Evolutionary conservation across 2,113 vertebrate genomes (phyloP).

Genomic region (Mirounga angustirostris): DNA sequence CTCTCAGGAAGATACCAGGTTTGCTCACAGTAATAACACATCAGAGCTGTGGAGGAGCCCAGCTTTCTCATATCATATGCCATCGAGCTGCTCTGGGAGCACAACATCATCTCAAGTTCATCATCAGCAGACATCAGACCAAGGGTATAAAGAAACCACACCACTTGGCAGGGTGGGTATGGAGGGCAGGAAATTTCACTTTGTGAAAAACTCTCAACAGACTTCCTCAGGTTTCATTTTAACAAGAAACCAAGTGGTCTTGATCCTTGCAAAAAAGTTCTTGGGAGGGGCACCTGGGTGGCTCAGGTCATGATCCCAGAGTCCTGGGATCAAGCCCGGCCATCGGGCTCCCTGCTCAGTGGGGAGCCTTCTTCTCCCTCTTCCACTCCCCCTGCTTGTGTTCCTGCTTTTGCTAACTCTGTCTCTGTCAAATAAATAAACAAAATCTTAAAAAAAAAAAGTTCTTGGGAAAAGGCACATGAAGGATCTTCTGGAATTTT

Average conservation of each 20-base stretch:
- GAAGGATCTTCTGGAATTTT: slow-evolving; percentile 10
- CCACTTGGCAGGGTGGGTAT: not conserved
- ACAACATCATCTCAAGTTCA: not conserved
- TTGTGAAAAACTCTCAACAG: not conserved
- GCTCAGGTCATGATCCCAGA: too few relatives aligned
- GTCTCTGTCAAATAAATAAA: too few relatives aligned
- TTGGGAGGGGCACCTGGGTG: not conserved
- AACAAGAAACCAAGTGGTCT: not conserved
- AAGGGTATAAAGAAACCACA: not conserved
- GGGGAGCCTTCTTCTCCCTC: too few relatives aligned
- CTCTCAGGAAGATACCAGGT: not conserved
- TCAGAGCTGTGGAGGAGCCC: not conserved
- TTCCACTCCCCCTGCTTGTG: too few relatives aligned
- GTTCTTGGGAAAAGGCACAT: not conserved
- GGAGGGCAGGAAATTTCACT: not conserved
- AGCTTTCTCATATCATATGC: not conserved
- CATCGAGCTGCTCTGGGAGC: too few relatives aligned
- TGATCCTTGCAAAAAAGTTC: not conserved
- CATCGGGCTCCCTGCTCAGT: too few relatives aligned
- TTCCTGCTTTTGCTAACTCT: too few relatives aligned
- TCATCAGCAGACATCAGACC: not conserved
- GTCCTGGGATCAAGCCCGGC: too few relatives aligned
- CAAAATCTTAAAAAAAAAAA: not conserved
- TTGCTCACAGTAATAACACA: not conserved
- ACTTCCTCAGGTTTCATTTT: not conserved